phyloP scores from a whole-genome alignment of 2,797 vertebrate genomes.

The Lithobates pipiens region DNA sequence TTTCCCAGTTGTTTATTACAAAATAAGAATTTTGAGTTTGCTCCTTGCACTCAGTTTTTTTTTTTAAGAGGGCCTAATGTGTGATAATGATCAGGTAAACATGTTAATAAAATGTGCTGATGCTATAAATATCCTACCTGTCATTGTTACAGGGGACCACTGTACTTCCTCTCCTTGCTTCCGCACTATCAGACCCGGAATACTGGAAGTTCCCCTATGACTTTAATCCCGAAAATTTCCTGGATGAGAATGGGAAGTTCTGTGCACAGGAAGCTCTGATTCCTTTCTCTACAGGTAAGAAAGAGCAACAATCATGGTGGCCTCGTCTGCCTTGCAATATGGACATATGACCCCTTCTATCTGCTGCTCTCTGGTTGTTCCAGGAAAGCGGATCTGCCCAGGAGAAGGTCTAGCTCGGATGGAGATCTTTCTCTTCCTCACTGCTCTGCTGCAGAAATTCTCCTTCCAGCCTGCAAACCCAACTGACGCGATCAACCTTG shows the following conservation, averaged over 20 bases:
- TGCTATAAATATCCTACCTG: too few relatives aligned
- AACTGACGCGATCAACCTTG: too few relatives aligned
- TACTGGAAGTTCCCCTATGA: slow-evolving; percentile 32
- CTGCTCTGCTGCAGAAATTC: slow-evolving; percentile 46
- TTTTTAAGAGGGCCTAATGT: too few relatives aligned
- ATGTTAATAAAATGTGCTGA: too few relatives aligned
- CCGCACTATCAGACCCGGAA: slow-evolving; percentile 13
- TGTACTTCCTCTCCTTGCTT: slow-evolving; percentile 22
- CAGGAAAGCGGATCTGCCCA: slow-evolving; percentile 19
- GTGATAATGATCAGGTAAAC: too few relatives aligned
- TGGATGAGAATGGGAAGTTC: slow-evolving; percentile 41
- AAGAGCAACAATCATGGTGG: too few relatives aligned
- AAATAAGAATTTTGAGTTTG: too few relatives aligned
- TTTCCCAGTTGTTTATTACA: too few relatives aligned
- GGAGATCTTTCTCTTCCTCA: slow-evolving; percentile 46
- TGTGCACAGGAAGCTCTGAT: slow-evolving; percentile 25
- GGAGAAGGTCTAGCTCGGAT: slow-evolving; percentile 38
- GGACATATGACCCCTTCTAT: too few relatives aligned
- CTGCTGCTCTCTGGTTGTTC: too few relatives aligned
- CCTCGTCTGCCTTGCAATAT: too few relatives aligned
- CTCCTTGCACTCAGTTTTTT: too few relatives aligned
- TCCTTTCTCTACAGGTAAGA: slow-evolving; percentile 55
- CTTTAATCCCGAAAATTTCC: slow-evolving; percentile 49
- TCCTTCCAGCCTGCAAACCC: background rate
- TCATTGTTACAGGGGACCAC: slow-evolving; percentile 31